A percentile compares a stretch with the other conserved stretches of the same genome.
Evolutionary conservation across 2,888 invertebrate species (phyloP).

Genomic region (Agrotis ipsilon): DNA sequence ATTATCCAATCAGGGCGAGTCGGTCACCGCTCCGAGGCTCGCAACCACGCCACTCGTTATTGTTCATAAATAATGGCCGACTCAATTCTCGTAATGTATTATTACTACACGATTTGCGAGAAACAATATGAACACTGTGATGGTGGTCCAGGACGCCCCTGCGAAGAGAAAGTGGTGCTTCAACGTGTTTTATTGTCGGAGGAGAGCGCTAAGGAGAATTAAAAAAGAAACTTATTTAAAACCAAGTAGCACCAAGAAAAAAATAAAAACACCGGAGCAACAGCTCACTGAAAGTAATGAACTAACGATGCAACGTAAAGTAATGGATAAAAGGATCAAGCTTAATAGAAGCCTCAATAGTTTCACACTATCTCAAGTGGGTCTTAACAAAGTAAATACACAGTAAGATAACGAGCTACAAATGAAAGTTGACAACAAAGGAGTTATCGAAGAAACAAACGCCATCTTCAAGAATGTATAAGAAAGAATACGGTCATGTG

Average conservation of each 20-base stretch:
- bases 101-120: conserved; percentile 65
- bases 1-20: conserved; percentile 81
- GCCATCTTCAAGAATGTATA: conserved; percentile 53
- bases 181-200: background rate
- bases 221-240: background rate
- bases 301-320: background rate
- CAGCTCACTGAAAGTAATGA: background rate
- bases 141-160: conserved; percentile 48
- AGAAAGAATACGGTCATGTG: conserved; percentile 65
- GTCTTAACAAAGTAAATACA: conserved; percentile 29
- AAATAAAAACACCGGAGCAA: too few species aligned
- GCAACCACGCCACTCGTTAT: conserved; percentile 68
- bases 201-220: background rate
- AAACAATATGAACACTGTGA: conserved; percentile 38
- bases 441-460: conserved; percentile 44
- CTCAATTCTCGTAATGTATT: conserved; percentile 62
- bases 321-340: conserved; percentile 2
- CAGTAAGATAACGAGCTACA: conserved; percentile 26
- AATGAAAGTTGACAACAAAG: conserved; percentile 49
- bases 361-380: conserved; percentile 34
- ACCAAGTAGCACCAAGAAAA: background rate
- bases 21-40: conserved; percentile 79
- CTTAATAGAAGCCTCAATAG: conserved; percentile 19
- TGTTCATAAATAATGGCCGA: conserved; percentile 75
- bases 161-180: conserved; percentile 19